Evolutionary conservation across 2,797 vertebrate species (phyloP), one percentile per base, ranked within the genome.

Genomic region (Oreonectes daqikongensis): DNA sequence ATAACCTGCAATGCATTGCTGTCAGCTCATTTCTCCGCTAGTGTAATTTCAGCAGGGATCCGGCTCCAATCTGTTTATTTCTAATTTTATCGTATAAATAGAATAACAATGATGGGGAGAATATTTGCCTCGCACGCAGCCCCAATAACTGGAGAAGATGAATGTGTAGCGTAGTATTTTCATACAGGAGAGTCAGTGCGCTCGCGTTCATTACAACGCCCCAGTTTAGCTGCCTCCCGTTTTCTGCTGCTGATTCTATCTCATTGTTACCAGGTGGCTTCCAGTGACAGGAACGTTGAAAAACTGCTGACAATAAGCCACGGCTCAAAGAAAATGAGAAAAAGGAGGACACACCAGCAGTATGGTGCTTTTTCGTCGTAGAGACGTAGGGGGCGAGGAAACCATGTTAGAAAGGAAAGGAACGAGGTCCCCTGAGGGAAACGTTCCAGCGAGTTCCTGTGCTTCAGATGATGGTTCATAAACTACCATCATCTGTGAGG

Each of bases 221-320:
- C 79, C 24, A 67, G 82, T 76, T 77, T 59, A 73, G 74, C 53
- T 75, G 71, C 69, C 85, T 79, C 81, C 46, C 48, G 60, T 66
- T 48, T n/a, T 60, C 40, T 50, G 17, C 42, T 2, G 48, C 28
- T 68, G 73, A 75, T 75, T 28, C n/a, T 52, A 48, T 73, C 77
- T 77, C 55, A 76, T 77, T 79, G 55, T 73, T 78, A 59, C 70
- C 77, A 74, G 80, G 74, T 77, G 70, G 73, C 75, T 69, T 48
- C 28, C n/a, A 68, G 76, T 79, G 69, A 81, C 77, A 73, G 57
- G 35, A 68, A n/a, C n/a, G n/a, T 22, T 48, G 64, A 69, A 57
- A 79, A 79, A 77, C 50, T 59, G 75, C 75, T 83, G 82, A 81
- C 79, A 81, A 72, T 81, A 70, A 71, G 64, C 52, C 57, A 24